A percentile compares a stretch with the other conserved stretches of the same genome.
Evolutionary conservation across 2,113 vertebrate genomes (phyloP).

Genomic region (Bathybates hornii): DNA sequence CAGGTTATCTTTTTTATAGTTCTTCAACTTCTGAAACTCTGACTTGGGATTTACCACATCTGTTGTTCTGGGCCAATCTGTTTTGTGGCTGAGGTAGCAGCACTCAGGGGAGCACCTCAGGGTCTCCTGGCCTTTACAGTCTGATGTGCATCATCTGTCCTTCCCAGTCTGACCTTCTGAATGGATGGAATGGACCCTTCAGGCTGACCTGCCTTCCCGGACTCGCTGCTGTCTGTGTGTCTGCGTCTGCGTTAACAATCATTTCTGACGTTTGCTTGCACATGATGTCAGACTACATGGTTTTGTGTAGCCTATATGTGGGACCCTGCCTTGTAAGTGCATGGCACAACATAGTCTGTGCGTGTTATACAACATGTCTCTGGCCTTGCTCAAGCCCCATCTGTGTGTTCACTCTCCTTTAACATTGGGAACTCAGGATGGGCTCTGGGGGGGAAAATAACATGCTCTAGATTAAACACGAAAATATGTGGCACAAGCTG

Average conservation of each 20-base stretch:
- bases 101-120: conserved; percentile 6
- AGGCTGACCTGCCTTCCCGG: conserved; percentile 4
- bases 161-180: conserved; percentile 42
- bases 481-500: conserved; percentile 14
- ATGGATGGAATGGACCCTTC: conserved; percentile 29
- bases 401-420: conserved; percentile 1
- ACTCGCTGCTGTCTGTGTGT: background rate
- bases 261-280: background rate
- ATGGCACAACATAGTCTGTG: background rate
- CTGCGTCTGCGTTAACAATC: background rate
- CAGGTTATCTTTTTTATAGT: background rate
- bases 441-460: background rate
- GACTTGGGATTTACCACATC: background rate
- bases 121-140: conserved; percentile 27
- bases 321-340: background rate
- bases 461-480: background rate
- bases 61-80: conserved; percentile 3
- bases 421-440: background rate
- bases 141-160: conserved; percentile 45
- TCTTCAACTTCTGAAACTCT: background rate
- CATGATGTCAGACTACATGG: background rate
- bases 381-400: conserved; percentile 27
- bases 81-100: conserved; percentile 18
- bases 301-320: background rate
- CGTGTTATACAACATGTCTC: background rate